These are phyloP conservation scores for Tachuris rubrigastra DNA, from an alignment of 2,113 vertebrate species.

Conservation along the genomic window DNA sequence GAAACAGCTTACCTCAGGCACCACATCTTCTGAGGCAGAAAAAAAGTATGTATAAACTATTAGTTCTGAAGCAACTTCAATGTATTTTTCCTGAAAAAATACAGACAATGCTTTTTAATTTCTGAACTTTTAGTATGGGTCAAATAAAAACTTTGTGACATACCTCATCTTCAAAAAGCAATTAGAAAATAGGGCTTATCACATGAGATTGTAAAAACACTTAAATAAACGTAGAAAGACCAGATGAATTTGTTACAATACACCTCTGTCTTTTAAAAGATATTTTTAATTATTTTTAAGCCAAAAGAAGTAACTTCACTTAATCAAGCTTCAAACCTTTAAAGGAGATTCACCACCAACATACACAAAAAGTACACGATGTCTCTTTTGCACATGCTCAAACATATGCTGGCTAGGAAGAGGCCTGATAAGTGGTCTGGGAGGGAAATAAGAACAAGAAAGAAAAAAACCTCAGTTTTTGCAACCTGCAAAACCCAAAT, in stretches of 20 bases:
- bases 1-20: slow-evolving; percentile 85
- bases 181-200: background rate
- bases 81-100: slow-evolving; percentile 91
- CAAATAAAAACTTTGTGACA: background rate
- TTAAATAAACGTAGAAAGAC: accelerated
- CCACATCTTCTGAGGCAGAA: slow-evolving; percentile 89
- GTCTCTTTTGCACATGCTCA: slow-evolving; percentile 89
- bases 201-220: background rate
- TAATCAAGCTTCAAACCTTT: slow-evolving; percentile 79
- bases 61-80: slow-evolving; percentile 92
- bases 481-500: background rate
- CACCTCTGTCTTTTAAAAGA: background rate
- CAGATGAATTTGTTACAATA: background rate
- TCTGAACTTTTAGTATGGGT: background rate
- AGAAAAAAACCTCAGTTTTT: background rate
- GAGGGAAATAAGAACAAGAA: background rate
- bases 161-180: background rate
- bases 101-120: background rate
- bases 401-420: slow-evolving; percentile 97
- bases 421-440: slow-evolving; percentile 88
- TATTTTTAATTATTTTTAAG: background rate
- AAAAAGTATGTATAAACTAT: slow-evolving; percentile 98
- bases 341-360: slow-evolving; percentile 92
- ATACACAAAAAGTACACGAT: slow-evolving; percentile 91
- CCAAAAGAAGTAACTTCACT: background rate